These are phyloP conservation scores for Conus betulinus DNA, from an alignment of 1,140 invertebrate genomes.

Conservation along the genomic window DNA sequence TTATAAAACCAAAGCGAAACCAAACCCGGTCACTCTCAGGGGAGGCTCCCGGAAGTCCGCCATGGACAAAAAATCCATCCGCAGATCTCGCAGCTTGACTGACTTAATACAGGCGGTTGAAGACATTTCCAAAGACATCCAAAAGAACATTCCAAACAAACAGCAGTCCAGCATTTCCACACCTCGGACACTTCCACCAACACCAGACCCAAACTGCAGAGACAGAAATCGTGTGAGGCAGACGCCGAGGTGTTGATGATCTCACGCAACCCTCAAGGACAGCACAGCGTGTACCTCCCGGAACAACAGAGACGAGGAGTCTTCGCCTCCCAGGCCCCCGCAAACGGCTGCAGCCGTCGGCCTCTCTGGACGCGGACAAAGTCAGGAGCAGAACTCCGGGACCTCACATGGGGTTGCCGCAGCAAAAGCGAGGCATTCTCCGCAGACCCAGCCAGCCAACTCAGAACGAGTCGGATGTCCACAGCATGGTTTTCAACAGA, in stretches of 20 bases:
- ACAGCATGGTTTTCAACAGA: constrained; percentile 48
- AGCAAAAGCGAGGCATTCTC: background rate
- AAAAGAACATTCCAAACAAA: background rate
- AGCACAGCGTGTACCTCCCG: constrained; percentile 18
- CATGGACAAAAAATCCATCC: background rate
- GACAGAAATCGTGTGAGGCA: constrained; percentile 3
- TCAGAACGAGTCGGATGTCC: background rate
- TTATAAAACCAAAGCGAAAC: background rate
- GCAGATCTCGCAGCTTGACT: background rate
- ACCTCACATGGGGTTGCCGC: constrained; percentile 17
- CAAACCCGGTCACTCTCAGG: background rate
- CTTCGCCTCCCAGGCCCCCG: background rate
- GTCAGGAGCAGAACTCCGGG: constrained; percentile 41
- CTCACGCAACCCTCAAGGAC: background rate
- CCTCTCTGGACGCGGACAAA: background rate
- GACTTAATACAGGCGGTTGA: constrained; percentile 20
- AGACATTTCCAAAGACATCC: background rate
- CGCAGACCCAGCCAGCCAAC: background rate
- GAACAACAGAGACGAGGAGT: background rate
- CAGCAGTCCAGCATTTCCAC: background rate
- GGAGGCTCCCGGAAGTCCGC: background rate
- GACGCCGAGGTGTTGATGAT: constrained; percentile 31
- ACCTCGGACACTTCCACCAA: constrained; percentile 7
- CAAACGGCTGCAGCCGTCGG: constrained; percentile 2
- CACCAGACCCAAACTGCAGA: constrained; percentile 29